Evolutionary conservation across 2,113 vertebrate species (phyloP).

Genomic region (Mustela nigripes): DNA sequence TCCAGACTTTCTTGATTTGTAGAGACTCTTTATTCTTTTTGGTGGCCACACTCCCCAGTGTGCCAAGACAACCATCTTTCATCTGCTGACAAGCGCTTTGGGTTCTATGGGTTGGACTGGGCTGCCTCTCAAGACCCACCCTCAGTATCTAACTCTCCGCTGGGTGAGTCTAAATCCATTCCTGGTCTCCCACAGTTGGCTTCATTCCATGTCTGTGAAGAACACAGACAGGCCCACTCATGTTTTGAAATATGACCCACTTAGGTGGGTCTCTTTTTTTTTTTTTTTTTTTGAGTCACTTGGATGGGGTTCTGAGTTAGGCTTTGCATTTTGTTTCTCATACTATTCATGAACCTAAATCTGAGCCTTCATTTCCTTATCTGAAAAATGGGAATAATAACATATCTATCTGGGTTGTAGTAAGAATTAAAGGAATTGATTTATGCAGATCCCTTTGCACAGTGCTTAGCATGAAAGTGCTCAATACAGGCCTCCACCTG

Average conservation of each 20-base stretch:
- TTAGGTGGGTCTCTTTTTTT: background rate
- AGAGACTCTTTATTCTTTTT: background rate
- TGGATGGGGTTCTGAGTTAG: background rate
- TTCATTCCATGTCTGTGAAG: background rate
- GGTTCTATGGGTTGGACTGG: background rate
- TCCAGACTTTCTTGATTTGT: background rate
- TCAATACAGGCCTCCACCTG: background rate
- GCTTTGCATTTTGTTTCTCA: background rate
- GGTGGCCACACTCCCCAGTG: rapidly evolving
- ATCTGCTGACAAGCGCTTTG: background rate
- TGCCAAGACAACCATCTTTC: background rate
- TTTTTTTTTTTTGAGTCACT: background rate
- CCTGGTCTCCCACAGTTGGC: background rate
- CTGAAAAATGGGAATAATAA: conserved; percentile 25
- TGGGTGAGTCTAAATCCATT: background rate
- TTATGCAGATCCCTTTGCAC: background rate
- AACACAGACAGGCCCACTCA: background rate
- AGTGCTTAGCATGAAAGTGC: background rate
- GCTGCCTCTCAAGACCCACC: background rate
- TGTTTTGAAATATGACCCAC: background rate
- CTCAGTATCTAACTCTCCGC: background rate
- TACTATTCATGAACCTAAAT: background rate
- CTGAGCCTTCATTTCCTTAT: conserved; percentile 25
- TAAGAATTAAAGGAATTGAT: background rate
- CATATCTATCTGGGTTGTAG: background rate